Evolutionary conservation across 2,888 invertebrate species (phyloP).

Genomic region (Mechanitis messenoides): DNA sequence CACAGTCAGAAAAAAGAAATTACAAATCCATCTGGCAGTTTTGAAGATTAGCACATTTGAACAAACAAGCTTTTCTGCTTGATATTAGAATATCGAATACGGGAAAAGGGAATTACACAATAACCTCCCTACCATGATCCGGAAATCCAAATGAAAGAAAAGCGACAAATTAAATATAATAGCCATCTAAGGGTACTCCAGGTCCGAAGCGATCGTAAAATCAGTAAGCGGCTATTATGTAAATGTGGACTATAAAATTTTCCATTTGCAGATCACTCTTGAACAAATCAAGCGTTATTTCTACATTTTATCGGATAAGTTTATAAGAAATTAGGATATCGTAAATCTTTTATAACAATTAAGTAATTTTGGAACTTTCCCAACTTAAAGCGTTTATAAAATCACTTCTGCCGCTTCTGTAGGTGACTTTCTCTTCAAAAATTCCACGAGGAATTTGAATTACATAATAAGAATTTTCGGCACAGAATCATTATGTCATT

Average conservation of each 20-base stretch:
- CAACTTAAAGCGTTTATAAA: conserved; percentile 1
- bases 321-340: conserved; percentile 46
- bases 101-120: too few relatives aligned
- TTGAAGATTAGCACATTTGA: too few relatives aligned
- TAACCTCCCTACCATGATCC: too few relatives aligned
- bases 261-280: conserved; percentile 30
- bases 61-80: too few relatives aligned
- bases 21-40: too few relatives aligned
- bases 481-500: too few relatives aligned
- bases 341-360: conserved; percentile 58
- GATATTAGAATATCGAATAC: too few relatives aligned
- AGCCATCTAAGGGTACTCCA: conserved; percentile 23
- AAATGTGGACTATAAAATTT: conserved; percentile 32
- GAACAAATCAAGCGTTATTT: conserved; percentile 25
- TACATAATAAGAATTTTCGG: too few relatives aligned
- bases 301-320: conserved; percentile 25
- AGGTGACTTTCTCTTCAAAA: too few relatives aligned
- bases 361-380: conserved; percentile 56
- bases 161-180: conserved; percentile 22
- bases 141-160: conserved; percentile 9
- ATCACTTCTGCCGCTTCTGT: too few relatives aligned
- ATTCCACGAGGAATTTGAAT: too few relatives aligned
- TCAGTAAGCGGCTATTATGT: conserved; percentile 32
- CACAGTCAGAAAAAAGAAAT: too few relatives aligned
- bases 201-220: conserved; percentile 30